phyloP scores from a whole-genome alignment of 1,140 invertebrate species.

The Sycophaga agraensis region DNA sequence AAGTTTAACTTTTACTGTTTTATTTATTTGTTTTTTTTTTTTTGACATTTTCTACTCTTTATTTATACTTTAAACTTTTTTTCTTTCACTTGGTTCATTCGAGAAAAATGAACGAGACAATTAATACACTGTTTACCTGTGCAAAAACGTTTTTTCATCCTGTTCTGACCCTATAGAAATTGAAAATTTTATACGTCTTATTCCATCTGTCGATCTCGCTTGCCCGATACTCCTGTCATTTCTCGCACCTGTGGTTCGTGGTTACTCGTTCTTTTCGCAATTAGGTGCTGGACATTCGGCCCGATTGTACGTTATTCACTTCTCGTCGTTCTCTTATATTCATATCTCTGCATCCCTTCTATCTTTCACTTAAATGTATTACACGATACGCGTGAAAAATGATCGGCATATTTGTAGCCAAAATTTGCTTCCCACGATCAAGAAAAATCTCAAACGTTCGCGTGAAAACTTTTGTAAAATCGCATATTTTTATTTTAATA shows the following conservation, averaged over 20 bases:
- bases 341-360: slow-evolving; percentile 2
- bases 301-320: slow-evolving; percentile 14
- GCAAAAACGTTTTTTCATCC: neutral
- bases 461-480: slow-evolving; percentile 12
- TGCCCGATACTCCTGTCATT: too few relatives aligned
- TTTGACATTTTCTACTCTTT: neutral
- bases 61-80: slow-evolving; percentile 14
- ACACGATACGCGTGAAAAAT: slow-evolving; percentile 21
- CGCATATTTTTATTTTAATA: neutral
- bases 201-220: too few relatives aligned
- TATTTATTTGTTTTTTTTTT: neutral
- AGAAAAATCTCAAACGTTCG: too few relatives aligned
- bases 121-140: too few relatives aligned
- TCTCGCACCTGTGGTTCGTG: neutral
- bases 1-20: slow-evolving; percentile 8
- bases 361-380: slow-evolving; percentile 13
- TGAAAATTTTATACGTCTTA: slow-evolving; percentile 18
- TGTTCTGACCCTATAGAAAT: too few relatives aligned
- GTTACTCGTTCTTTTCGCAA: neutral
- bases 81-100: neutral
- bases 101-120: neutral
- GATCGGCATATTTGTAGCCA: neutral
- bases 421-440: too few relatives aligned
- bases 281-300: slow-evolving; percentile 24
- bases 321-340: neutral